Conservation (phyloP, 2,888 invertebrate genomes). For the Epinotia brunnichana region DNA sequence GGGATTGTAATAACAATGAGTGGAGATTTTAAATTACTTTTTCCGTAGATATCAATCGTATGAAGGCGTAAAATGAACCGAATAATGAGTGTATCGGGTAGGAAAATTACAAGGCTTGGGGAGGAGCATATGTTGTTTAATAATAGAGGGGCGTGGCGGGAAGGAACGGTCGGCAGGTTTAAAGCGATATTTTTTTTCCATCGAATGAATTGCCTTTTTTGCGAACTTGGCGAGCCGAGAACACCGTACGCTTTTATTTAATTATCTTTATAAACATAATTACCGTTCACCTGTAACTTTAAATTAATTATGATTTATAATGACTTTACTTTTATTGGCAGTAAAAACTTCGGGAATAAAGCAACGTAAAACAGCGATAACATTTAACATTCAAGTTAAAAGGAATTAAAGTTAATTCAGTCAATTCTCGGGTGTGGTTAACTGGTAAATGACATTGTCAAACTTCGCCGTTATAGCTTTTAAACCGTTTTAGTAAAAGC, state of each 20-base stretch:
- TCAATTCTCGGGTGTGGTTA: conserved; percentile 32
- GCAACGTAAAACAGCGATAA: too few relatives aligned
- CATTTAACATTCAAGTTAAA: conserved; percentile 3
- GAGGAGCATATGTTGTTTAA: conserved; percentile 57
- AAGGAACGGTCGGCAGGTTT: conserved; percentile 49
- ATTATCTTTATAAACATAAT: conserved; percentile 39
- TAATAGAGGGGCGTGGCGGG: conserved; percentile 51
- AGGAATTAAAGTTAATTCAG: conserved; percentile 7
- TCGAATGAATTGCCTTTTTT: conserved; percentile 43
- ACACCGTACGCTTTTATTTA: conserved; percentile 30
- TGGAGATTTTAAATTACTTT: conserved; percentile 24
- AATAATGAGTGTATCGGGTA: conserved; percentile 57
- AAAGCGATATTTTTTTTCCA: conserved; percentile 48
- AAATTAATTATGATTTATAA: conserved; percentile 40
- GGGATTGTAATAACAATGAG: conserved; percentile 29
- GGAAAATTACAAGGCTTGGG: conserved; percentile 57
- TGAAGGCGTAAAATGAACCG: conserved; percentile 57
- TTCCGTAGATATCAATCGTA: conserved; percentile 38
- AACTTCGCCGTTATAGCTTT: conserved; percentile 42
- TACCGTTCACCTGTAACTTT: conserved; percentile 35
- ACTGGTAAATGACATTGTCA: conserved; percentile 39
- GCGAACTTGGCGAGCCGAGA: conserved; percentile 24
- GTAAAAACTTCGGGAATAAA: conserved; percentile 18
- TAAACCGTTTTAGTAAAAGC: conserved; percentile 39
- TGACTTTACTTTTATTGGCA: conserved; percentile 24